Evolutionary conservation across 2,113 vertebrate genomes (phyloP), one percentile per base, ranked within the genome.

Genomic region (Pygoscelis adeliae): DNA sequence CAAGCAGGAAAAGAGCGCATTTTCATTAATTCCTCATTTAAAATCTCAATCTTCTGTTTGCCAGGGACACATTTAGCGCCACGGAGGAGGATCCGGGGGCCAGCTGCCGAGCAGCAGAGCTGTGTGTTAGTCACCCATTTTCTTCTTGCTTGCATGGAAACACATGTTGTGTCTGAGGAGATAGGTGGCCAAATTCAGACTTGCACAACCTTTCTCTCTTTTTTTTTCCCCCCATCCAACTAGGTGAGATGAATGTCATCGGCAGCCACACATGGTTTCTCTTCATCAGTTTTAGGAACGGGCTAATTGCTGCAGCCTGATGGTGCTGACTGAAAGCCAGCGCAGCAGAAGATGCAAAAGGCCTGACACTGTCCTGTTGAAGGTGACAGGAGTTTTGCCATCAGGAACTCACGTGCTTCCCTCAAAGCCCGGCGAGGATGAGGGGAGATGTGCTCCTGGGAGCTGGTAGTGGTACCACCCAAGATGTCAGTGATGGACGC

Each of bases 1-100:
- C 62, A 84, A 90, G 78, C 70, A 90, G 82, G 85, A 56, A 91
- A 94, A 76, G 19, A 85, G 66, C 3, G 9, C 80, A 61, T 97
- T 95, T 91, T 95, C 87, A 93, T 93, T 95, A 96, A 91, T 94
- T 94, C 46, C 53, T 93, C 58, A 50, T 95, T 92, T 96, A 58
- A 97, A 95, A 80, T 85, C 92, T 85, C 70, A 82, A 49, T 62
- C 36, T 93, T 40, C 36, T 91, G 23, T 85, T 96, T 97, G 47
- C 74, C 84, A 91, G 74, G 40, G 66, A 91, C 53, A 52, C 38
- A 79, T 82, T 94, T 83, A 82, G 15, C 8, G 14, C 44, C 56
- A 81, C 1, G 7, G 70, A 85, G 49, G 58, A 95, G 67, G 78
- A 96, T 76, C n/a, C 2, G 11, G 49, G 44, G 50, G n/a, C 81